Conservation (phyloP, 2,888 invertebrate species). For the Tinea pellionella region DNA sequence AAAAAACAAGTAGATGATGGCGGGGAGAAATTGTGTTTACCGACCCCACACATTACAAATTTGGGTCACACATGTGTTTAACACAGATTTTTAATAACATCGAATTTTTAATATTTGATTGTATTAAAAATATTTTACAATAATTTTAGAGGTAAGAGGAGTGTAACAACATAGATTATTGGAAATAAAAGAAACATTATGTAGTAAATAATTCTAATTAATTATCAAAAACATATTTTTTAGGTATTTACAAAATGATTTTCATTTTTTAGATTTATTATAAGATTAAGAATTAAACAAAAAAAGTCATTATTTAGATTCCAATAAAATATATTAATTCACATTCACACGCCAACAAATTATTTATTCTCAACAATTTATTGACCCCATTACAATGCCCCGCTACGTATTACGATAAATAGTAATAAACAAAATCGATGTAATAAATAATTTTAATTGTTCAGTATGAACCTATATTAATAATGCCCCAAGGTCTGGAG, state of each 20-base stretch:
- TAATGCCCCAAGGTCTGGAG: conserved; percentile 3
- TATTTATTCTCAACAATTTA: background rate
- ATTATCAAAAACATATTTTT: too few relatives aligned
- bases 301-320: too few relatives aligned
- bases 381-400: background rate
- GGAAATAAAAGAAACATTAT: too few relatives aligned
- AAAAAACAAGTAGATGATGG: background rate
- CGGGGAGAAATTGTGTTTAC: background rate
- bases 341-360: background rate
- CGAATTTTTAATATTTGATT: too few relatives aligned
- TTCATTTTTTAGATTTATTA: too few relatives aligned
- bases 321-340: background rate
- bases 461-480: conserved; percentile 5
- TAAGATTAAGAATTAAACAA: too few relatives aligned
- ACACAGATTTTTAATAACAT: background rate
- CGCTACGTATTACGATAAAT: conserved; percentile 7
- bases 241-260: too few relatives aligned
- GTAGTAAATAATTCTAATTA: too few relatives aligned
- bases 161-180: too few relatives aligned
- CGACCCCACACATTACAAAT: background rate
- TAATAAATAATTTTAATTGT: conserved; percentile 13
- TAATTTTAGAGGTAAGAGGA: too few relatives aligned
- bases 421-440: conserved; percentile 12
- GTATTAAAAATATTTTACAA: too few relatives aligned
- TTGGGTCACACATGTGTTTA: conserved; percentile 5